A percentile compares a stretch with the other conserved stretches of the same genome.
phyloP scores from a whole-genome alignment of 2,113 vertebrate species.

The Corynorhinus townsendii region DNA sequence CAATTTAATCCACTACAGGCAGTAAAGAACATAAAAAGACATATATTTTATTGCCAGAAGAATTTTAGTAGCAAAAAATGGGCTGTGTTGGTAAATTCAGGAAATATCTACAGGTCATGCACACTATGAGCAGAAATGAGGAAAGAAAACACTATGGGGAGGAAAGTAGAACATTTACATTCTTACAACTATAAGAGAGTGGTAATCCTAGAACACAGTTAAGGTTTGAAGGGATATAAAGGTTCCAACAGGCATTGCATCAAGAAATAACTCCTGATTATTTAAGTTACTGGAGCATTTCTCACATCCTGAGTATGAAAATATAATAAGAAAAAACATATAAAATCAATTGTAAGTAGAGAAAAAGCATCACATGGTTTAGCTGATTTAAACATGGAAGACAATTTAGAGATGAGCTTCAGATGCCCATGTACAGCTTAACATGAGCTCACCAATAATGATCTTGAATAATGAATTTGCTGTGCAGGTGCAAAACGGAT shows the following conservation, averaged over 20 bases:
- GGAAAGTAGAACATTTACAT: background rate
- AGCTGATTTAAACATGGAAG: background rate
- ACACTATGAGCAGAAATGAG: background rate
- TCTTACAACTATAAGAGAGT: background rate
- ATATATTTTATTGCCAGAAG: background rate
- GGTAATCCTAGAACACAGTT: background rate
- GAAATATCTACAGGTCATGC: background rate
- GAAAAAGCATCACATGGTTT: background rate
- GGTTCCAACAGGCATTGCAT: background rate
- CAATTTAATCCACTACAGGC: background rate
- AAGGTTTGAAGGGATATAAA: background rate
- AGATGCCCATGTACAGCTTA: background rate
- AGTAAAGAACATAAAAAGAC: background rate
- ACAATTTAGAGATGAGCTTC: background rate
- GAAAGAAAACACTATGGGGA: background rate
- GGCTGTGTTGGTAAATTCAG: background rate
- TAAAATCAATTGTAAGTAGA: background rate
- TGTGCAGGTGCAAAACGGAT: background rate
- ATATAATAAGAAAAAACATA: background rate
- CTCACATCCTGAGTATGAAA: background rate
- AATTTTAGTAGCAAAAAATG: background rate
- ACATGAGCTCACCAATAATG: background rate
- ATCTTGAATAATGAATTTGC: background rate
- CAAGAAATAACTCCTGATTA: background rate
- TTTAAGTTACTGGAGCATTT: background rate